These are phyloP conservation scores for Saguinus midas DNA, from an alignment of 2,113 vertebrate species.

Conservation along the genomic window DNA sequence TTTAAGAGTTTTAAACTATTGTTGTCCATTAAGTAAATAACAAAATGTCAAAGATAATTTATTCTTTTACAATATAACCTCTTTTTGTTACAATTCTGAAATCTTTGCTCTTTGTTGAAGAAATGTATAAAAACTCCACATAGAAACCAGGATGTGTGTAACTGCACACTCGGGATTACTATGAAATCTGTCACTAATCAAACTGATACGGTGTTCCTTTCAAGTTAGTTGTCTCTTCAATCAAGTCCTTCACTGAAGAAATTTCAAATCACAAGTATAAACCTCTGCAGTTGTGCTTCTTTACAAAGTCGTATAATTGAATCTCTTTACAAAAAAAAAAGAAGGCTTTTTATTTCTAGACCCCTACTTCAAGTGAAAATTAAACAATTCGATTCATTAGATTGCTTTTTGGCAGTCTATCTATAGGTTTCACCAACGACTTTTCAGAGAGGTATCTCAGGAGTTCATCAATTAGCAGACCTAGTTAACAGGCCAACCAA, in stretches of 20 bases:
- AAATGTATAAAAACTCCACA: conserved; percentile 13
- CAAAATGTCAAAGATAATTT: conserved; percentile 8
- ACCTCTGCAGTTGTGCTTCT: conserved; percentile 56
- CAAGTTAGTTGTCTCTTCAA: conserved; percentile 63
- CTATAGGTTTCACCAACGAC: conserved; percentile 73
- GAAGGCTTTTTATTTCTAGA: conserved; percentile 54
- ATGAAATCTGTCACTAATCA: conserved; percentile 66
- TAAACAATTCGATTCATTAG: conserved; percentile 61
- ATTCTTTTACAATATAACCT: conserved; percentile 9
- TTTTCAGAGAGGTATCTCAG: conserved; percentile 56
- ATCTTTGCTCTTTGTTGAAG: conserved; percentile 51
- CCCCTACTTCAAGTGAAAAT: conserved; percentile 70
- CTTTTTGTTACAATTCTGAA: conserved; percentile 40
- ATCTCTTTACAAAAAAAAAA: conserved; percentile 37
- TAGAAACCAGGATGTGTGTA: conserved; percentile 50
- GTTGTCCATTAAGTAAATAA: neutral
- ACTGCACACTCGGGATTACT: conserved; percentile 39
- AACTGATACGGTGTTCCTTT: conserved; percentile 65
- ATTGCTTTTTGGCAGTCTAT: conserved; percentile 67
- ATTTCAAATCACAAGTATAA: conserved; percentile 63
- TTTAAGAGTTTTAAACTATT: conserved; percentile 25
- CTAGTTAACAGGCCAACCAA: conserved; percentile 71
- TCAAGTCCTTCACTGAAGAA: conserved; percentile 61
- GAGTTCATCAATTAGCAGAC: conserved; percentile 77
- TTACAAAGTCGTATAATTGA: conserved; percentile 47